phyloP scores from a whole-genome alignment of 2,888 invertebrate species.

The Agrilus mali region DNA sequence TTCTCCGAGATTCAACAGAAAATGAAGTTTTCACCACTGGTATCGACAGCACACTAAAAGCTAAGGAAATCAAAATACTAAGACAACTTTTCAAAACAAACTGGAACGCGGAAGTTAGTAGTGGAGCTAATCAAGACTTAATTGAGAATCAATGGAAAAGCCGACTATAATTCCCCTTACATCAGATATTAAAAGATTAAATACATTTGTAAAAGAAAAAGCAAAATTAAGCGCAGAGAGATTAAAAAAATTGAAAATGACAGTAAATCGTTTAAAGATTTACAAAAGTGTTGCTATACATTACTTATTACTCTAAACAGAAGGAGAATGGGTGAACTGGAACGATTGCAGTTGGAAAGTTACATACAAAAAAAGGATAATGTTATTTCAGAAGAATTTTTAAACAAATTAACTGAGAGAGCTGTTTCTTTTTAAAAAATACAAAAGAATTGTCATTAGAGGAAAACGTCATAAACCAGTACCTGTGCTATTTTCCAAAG shows the following conservation, averaged over 20 bases:
- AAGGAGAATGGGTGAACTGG: constrained; percentile 1
- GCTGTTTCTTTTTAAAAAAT: not conserved
- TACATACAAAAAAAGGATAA: constrained; percentile 2
- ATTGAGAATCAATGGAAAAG: constrained; percentile 1
- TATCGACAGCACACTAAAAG: not conserved
- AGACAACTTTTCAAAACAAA: not conserved
- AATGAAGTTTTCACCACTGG: not conserved
- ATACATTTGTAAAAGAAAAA: constrained; percentile 1
- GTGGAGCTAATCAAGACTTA: constrained; percentile 1
- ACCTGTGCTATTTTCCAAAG: not conserved
- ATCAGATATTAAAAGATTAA: constrained; percentile 2
- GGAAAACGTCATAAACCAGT: not conserved
- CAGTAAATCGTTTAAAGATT: not conserved
- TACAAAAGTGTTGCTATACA: constrained; percentile 1
- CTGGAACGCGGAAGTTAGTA: not conserved
- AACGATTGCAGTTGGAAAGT: constrained; percentile 1
- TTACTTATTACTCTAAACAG: constrained; percentile 3
- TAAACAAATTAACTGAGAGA: not conserved
- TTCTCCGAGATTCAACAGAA: not conserved
- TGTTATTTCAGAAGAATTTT: too few species aligned
- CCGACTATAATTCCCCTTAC: not conserved
- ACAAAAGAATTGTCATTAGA: not conserved
- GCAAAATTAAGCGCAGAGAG: constrained; percentile 1
- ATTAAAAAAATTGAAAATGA: constrained; percentile 1
- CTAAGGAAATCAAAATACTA: not conserved